Conservation (phyloP, 2,797 vertebrate species). For the Pseudomugil tenellus region DNA sequence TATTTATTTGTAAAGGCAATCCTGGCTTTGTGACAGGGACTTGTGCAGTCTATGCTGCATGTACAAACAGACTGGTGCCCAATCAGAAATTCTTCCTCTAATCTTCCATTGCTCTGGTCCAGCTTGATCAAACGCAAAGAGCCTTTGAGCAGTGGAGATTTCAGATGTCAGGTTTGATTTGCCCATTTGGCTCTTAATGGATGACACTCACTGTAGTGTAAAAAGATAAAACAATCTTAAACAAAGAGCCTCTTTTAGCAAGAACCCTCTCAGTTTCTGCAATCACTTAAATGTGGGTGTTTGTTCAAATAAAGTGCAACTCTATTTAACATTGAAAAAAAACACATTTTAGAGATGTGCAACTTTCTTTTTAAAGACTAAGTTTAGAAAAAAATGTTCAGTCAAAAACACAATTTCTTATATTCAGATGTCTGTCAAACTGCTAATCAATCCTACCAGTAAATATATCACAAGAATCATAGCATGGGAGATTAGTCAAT, state of each 20-base stretch:
- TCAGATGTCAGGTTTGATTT: conserved; percentile 50
- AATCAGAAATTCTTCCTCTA: conserved; percentile 68
- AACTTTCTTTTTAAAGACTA: conserved; percentile 29
- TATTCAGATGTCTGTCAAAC: conserved; percentile 11
- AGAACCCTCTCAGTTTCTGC: conserved; percentile 54
- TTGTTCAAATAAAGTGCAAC: conserved; percentile 47
- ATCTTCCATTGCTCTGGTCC: conserved; percentile 60
- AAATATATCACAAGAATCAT: not conserved
- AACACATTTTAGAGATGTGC: conserved; percentile 43
- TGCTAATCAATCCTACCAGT: not conserved
- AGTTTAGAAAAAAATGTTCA: conserved; percentile 21
- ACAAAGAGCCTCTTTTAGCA: conserved; percentile 54
- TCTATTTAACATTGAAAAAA: conserved; percentile 48
- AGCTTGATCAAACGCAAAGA: conserved; percentile 46
- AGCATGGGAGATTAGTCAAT: not conserved
- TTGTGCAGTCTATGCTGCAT: conserved; percentile 61
- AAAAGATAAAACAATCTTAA: conserved; percentile 52
- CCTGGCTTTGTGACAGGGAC: conserved; percentile 54
- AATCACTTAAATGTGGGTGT: conserved; percentile 60
- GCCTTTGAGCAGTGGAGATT: conserved; percentile 44
- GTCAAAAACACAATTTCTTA: not conserved
- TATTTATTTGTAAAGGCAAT: conserved; percentile 45
- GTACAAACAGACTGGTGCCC: conserved; percentile 58
- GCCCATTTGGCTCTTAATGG: conserved; percentile 26
- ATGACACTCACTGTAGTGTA: conserved; percentile 41